phyloP scores from a whole-genome alignment of 2,113 vertebrate genomes.

The Sminthopsis crassicaudata region DNA sequence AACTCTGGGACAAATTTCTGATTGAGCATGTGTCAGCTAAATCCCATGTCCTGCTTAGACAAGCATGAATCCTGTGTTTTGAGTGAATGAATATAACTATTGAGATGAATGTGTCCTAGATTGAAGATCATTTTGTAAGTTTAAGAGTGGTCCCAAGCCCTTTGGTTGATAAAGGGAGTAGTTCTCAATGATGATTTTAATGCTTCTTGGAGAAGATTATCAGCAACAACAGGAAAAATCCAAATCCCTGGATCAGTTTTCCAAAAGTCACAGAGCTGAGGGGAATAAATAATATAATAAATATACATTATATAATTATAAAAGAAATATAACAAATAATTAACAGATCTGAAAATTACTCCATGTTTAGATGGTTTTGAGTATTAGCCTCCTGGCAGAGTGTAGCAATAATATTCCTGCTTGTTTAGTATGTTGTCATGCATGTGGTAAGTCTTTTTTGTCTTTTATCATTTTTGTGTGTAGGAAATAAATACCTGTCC shows the following conservation, averaged over 20 bases:
- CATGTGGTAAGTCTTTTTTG: background rate
- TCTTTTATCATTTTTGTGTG: background rate
- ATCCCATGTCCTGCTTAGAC: background rate
- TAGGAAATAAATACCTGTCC: background rate
- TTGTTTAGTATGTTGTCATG: background rate
- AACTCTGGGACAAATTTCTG: background rate
- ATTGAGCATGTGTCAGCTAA: background rate
- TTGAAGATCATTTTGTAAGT: background rate
- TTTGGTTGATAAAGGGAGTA: background rate
- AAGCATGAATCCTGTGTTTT: background rate
- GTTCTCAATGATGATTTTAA: background rate
- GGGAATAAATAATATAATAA: background rate
- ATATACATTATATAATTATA: too few species aligned
- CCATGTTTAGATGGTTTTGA: background rate
- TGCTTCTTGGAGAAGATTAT: background rate
- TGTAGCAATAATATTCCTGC: background rate
- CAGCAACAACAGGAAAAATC: background rate
- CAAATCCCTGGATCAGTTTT: background rate
- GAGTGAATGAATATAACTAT: background rate
- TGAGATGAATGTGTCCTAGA: background rate
- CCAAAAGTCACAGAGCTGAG: background rate
- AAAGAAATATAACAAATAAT: background rate
- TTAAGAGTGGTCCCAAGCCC: background rate
- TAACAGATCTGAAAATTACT: background rate
- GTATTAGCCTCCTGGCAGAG: background rate